Percentiles rank a stretch among this genome's conserved stretches.
Conservation (phyloP, 2,888 invertebrate species). For the Gari tellinella region DNA sequence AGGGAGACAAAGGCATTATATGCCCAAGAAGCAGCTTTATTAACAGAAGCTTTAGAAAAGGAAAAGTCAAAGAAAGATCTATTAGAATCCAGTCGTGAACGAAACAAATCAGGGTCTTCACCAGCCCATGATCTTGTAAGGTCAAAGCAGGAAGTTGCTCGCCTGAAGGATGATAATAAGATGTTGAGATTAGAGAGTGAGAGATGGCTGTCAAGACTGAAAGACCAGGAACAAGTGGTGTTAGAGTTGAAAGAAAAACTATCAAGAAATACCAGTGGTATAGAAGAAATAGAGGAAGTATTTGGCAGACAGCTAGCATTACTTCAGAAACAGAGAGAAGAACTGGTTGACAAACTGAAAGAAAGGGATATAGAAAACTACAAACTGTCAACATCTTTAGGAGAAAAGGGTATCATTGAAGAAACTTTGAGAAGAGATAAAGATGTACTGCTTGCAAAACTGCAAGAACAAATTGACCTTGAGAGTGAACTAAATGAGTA, state of each 20-base stretch:
- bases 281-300: constrained; percentile 64
- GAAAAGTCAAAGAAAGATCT: constrained; percentile 59
- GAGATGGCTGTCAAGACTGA: constrained; percentile 64
- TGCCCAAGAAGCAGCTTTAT: constrained; percentile 73
- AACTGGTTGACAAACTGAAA: constrained; percentile 70
- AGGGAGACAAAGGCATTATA: constrained; percentile 75
- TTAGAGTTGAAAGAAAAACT: constrained; percentile 68
- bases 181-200: constrained; percentile 74
- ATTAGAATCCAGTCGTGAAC: constrained; percentile 15
- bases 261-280: constrained; percentile 42
- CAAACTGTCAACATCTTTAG: constrained; percentile 63
- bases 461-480: constrained; percentile 72
- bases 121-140: constrained; percentile 55
- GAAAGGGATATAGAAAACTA: constrained; percentile 62
- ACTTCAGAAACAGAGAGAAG: constrained; percentile 76
- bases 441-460: constrained; percentile 67
- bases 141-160: constrained; percentile 66
- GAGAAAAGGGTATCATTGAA: constrained; percentile 70
- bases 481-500: constrained; percentile 70
- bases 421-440: constrained; percentile 74
- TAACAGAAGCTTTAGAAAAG: constrained; percentile 74
- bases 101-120: constrained; percentile 25
- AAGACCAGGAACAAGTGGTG: constrained; percentile 77
- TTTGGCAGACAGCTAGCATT: constrained; percentile 74
- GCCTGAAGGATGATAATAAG: constrained; percentile 72